Evolutionary conservation across 1,140 invertebrate species (phyloP), one percentile per base, ranked within the genome.

Genomic region (Scaptodrosophila lebanonensis): DNA sequence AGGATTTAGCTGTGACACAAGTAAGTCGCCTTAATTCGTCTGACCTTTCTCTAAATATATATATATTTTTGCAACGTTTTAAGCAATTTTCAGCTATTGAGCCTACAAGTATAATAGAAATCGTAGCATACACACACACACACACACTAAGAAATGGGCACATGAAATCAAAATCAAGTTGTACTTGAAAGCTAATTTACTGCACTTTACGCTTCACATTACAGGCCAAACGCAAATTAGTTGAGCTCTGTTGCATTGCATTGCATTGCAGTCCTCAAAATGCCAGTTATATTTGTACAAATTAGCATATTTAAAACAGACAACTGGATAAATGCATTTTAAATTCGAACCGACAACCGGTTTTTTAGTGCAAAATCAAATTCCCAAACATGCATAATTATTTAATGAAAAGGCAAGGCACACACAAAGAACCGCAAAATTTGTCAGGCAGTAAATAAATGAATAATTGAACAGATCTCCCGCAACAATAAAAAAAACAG

Each of bases 141-240:
- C 38, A 64, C 53, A 66, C 44, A 58, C 40, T 65, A 33, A 15
- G 8, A 17, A 20, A n/a, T 39, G 48, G n/a, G 22, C 33, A 17
- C 43, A 35, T 27, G n/a, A 76, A 76, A 63, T 54, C 56, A 51
- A 49, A 66, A 66, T 66, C 66, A 75, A 70, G 70, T 82, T 49
- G 75, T 63, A 82, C 75, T 82, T 82, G 75, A 82, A 53, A 45
- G 47, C 57, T 70, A 63, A 82, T 82, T 82, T 70, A 75, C 17
- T 27, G 52, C 73, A 73, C 65, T 72, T 48, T 57, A 35, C 57
- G 35, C 32, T 13, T 17, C 22, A 22, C 56, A 38, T 36, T 53
- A 51, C 25, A 12, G 43, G 35, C 27, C 18, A 36, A 42, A 12
- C 57, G 53, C 38, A 66, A 67, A 54, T 48, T 45, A 54, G 33